These are phyloP conservation scores for Vannuccia rotundouncinata DNA, from an alignment of 2,888 invertebrate species.

Conservation along the genomic window DNA sequence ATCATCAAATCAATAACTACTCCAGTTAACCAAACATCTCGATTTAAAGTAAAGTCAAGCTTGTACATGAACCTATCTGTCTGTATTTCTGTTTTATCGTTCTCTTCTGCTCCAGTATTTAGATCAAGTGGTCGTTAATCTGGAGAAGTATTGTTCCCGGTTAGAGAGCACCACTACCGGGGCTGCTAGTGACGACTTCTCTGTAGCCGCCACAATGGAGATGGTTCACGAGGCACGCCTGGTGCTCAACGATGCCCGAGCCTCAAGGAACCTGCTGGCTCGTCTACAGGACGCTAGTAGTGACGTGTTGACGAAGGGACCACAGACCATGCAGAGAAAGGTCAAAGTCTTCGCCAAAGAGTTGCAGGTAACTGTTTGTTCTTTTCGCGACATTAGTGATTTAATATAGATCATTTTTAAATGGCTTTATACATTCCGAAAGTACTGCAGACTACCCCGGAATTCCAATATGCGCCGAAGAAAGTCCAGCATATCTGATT, in stretches of 20 bases:
- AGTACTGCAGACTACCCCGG: too few relatives aligned
- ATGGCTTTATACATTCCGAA: too few relatives aligned
- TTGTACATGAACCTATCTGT: too few relatives aligned
- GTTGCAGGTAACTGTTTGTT: not conserved
- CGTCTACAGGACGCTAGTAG: not conserved
- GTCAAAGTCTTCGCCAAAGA: not conserved
- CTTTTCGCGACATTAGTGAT: too few relatives aligned
- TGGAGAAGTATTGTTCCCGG: slow-evolving; percentile 11
- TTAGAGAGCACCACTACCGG: not conserved
- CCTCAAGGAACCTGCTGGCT: not conserved
- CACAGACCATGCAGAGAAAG: not conserved
- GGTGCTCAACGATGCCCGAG: not conserved
- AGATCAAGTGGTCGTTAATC: not conserved
- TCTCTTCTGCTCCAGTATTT: too few relatives aligned
- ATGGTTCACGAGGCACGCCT: not conserved
- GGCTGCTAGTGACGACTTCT: not conserved
- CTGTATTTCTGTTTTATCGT: too few relatives aligned
- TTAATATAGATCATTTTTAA: too few relatives aligned
- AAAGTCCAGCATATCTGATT: too few relatives aligned
- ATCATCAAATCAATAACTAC: too few relatives aligned
- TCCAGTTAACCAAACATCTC: too few relatives aligned
- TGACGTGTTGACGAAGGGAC: not conserved
- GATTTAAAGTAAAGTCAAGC: too few relatives aligned
- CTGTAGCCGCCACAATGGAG: not conserved
- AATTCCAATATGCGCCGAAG: too few relatives aligned